phyloP scores from a whole-genome alignment of 2,797 vertebrate genomes.

The Psittacula derbiana region DNA sequence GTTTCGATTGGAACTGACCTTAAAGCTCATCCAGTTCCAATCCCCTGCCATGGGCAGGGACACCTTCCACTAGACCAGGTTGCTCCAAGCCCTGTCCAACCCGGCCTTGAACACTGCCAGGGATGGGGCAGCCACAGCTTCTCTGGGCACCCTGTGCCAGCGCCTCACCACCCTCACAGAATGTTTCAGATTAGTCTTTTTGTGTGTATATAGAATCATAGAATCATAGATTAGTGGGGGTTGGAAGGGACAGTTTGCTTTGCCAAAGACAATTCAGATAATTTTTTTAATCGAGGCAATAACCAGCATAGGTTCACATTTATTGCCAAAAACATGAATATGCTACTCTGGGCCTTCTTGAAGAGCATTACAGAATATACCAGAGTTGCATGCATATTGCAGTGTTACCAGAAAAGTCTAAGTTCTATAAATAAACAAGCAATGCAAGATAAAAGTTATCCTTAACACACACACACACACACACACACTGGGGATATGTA shows the following conservation, averaged over 20 bases:
- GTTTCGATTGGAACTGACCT: too few relatives aligned
- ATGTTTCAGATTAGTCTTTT: conserved; percentile 20
- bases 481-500: rapidly evolving
- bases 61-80: too few relatives aligned
- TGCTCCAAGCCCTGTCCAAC: too few relatives aligned
- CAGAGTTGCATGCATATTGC: neutral
- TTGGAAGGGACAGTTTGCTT: neutral
- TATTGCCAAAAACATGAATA: neutral
- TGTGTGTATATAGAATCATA: neutral
- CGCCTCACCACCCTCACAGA: neutral
- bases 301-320: conserved; percentile 22
- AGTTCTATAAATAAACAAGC: neutral
- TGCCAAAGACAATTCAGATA: conserved; percentile 30
- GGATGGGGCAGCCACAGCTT: too few relatives aligned
- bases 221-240: neutral
- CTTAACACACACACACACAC: neutral
- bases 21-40: too few relatives aligned
- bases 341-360: neutral
- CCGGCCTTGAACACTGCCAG: too few relatives aligned
- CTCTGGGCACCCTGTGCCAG: too few relatives aligned
- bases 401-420: neutral
- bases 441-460: neutral
- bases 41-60: too few relatives aligned
- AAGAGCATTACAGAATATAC: neutral
- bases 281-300: conserved; percentile 3